Percentiles rank a stretch among this genome's conserved stretches.
Evolutionary conservation across 2,888 invertebrate species (phyloP).

Genomic region (Hirtodrosophila histrioides): DNA sequence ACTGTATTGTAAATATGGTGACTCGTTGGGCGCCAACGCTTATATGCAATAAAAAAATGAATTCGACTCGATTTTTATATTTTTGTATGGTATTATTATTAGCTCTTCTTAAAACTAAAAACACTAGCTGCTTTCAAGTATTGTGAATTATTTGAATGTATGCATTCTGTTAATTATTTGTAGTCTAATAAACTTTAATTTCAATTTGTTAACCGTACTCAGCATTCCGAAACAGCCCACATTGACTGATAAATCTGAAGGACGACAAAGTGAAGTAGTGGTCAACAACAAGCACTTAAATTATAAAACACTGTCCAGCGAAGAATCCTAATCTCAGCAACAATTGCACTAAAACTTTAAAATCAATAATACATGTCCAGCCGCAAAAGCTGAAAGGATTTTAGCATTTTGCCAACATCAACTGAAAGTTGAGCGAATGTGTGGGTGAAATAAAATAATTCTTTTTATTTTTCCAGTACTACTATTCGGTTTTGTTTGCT

Average conservation of each 20-base stretch:
- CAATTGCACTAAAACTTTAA: constrained; percentile 10
- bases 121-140: no score
- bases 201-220: background rate
- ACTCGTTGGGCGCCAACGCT: no score
- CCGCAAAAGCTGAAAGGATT: constrained; percentile 66
- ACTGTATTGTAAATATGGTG: no score
- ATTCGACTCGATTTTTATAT: no score
- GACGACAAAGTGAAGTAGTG: constrained; percentile 27
- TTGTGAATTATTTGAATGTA: no score
- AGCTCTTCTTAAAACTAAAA: no score
- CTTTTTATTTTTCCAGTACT: background rate
- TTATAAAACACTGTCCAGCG: constrained; percentile 29
- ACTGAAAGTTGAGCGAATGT: constrained; percentile 26
- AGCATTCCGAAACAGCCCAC: constrained; percentile 4
- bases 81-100: no score
- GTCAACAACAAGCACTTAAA: constrained; percentile 44
- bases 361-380: constrained; percentile 50
- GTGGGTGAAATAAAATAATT: constrained; percentile 19
- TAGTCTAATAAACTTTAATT: no score
- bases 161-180: no score
- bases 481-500: background rate
- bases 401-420: constrained; percentile 60
- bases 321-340: constrained; percentile 11
- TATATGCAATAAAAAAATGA: no score
- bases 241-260: constrained; percentile 28